These are phyloP conservation scores for Calephelis perditalis DNA, from an alignment of 2,888 invertebrate species.

Conservation along the genomic window DNA sequence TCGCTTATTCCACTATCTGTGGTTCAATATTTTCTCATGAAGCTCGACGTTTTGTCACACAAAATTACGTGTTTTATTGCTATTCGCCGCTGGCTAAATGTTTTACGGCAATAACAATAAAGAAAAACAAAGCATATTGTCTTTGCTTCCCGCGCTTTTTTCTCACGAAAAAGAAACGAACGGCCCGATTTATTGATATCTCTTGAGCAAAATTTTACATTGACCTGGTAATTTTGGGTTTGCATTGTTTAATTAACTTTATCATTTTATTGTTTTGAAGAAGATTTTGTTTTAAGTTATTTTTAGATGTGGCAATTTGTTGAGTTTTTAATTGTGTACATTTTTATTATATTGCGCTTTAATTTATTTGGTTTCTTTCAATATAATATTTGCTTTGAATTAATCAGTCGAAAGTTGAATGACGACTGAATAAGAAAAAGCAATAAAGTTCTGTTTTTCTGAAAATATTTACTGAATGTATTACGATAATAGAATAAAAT, in stretches of 20 bases:
- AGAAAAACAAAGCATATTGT: slow-evolving; percentile 75
- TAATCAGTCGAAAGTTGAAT: too few species aligned
- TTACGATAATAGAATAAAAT: too few species aligned
- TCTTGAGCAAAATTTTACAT: slow-evolving; percentile 62
- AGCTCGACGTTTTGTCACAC: slow-evolving; percentile 75
- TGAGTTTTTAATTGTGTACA: too few species aligned
- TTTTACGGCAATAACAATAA: slow-evolving; percentile 75
- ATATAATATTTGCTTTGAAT: too few species aligned
- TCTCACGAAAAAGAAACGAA: slow-evolving; percentile 63
- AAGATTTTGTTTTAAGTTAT: slow-evolving; percentile 7
- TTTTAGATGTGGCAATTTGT: too few species aligned
- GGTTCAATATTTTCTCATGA: slow-evolving; percentile 77
- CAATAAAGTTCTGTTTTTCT: too few species aligned
- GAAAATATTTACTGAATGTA: too few species aligned
- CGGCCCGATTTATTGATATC: slow-evolving; percentile 69
- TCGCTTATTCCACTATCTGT: slow-evolving; percentile 73
- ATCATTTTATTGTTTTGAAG: slow-evolving; percentile 6
- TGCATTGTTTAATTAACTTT: slow-evolving; percentile 46
- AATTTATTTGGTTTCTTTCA: too few species aligned
- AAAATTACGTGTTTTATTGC: slow-evolving; percentile 75
- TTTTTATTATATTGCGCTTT: too few species aligned
- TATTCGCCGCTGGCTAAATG: slow-evolving; percentile 65
- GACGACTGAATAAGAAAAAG: too few species aligned
- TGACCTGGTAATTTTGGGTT: slow-evolving; percentile 49
- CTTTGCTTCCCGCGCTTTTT: slow-evolving; percentile 55